Percentiles rank a stretch among this genome's conserved stretches.
Evolutionary conservation across 1,140 invertebrate species (phyloP).

Genomic region (Drosophila ironensis): DNA sequence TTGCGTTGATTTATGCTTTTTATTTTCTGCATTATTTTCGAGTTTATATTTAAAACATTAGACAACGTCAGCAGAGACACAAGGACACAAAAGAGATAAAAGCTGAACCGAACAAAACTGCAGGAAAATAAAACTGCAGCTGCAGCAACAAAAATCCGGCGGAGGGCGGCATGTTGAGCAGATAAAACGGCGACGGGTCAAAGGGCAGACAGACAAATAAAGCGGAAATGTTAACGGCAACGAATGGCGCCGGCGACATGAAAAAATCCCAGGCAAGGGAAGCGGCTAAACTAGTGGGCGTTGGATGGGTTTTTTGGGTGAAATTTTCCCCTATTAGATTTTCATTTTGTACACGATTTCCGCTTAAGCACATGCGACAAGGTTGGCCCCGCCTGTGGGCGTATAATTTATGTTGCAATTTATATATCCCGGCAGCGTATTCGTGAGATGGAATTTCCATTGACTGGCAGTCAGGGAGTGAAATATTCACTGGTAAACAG

Average conservation of each 20-base stretch:
- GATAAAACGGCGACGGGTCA: conserved; percentile 11
- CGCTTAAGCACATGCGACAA: conserved; percentile 58
- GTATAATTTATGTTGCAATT: conserved; percentile 73
- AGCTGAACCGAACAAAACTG: conserved; percentile 24
- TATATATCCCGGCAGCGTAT: too few species aligned
- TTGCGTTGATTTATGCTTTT: conserved; percentile 69
- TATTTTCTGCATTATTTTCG: conserved; percentile 74
- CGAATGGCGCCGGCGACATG: conserved; percentile 64
- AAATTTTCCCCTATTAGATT: conserved; percentile 1
- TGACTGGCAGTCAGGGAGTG: conserved; percentile 44
- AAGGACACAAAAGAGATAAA: conserved; percentile 48
- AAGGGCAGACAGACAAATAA: conserved; percentile 74
- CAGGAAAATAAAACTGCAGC: conserved; percentile 49
- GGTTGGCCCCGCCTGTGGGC: conserved; percentile 22
- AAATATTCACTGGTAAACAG: conserved; percentile 4
- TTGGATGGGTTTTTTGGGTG: not conserved
- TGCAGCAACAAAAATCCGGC: conserved; percentile 42
- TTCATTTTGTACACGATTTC: conserved; percentile 72
- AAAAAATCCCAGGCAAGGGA: not conserved
- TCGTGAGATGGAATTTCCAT: conserved; percentile 58
- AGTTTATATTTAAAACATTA: conserved; percentile 80
- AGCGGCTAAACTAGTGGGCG: not conserved
- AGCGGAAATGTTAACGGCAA: conserved; percentile 78
- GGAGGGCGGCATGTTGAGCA: too few species aligned
- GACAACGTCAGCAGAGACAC: conserved; percentile 34